Evolutionary conservation across 2,797 vertebrate species (phyloP), one percentile per base, ranked within the genome.

Genomic region (Distichodus sexfasciatus): DNA sequence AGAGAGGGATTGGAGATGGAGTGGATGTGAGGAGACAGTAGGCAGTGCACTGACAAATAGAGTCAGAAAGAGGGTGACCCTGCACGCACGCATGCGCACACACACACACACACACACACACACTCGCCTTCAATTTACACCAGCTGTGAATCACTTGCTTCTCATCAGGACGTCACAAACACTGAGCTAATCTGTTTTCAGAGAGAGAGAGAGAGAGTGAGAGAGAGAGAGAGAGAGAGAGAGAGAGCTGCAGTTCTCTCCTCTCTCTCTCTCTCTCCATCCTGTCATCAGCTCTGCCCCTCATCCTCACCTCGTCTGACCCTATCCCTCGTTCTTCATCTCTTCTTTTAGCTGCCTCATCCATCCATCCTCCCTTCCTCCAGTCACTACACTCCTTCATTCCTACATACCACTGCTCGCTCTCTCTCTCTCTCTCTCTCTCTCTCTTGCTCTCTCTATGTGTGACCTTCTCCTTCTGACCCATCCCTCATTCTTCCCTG

Each of bases 11-110:
- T n/a, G n/a, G n/a, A n/a, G n/a, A n/a, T n/a, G 6, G 6, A 10
- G 36, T 19, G 29, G 29, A 55, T 53, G 26, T 15, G 21, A 66
- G 50, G 38, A 55, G 40, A 63, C 41, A 68, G 24, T n/a, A 19
- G 40, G 46, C 9, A 61, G 64, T 7, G 38, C 40, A 33, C 35
- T 58, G 60, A 68, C 61, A 57, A 71, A 68, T 55, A 38, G 51
- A 64, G 63, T 7, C 7, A 28, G 48, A 60, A n/a, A 66, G 33
- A 28, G 15, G 47, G 43, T 47, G 62, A 70, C 54, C 68, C 53
- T 47, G 31, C 48, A 53, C 48, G 31, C 48, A 53, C 48, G 31
- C 48, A 53, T 28, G 31, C 14, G 31, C 48, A 53, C 48, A 53
- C 48, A 53, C 48, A 53, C 26, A 53, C 48, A 53, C 24, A 51